Base-by-base conservation (phyloP, 2,888 invertebrate genomes). In the Dyspetes luteomarginatus region DNA sequence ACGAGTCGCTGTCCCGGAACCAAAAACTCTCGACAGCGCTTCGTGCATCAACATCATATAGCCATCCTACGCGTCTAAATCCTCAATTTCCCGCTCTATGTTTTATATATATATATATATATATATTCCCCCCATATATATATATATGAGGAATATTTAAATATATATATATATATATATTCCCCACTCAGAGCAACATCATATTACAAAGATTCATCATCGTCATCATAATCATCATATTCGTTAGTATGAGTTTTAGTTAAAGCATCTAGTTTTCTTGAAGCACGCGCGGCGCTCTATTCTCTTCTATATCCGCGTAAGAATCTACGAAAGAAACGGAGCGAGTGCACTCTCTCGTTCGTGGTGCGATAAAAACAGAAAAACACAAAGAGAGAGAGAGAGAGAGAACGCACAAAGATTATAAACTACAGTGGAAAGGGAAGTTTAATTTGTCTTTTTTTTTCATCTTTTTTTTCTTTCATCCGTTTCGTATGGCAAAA, bases 1-100 rank as follows among this genome's bases (percentile, higher is more conserved):
- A 73, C 74, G 65, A 81, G 74, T 78, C 78, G 69, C 77, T 71
- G 81, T 78, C 74, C 81, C 81, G 81, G 81, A 81, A 81, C 74
- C 73, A 74, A 9, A 52, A 52, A 62, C 52, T 41, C 28, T 52
- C 55, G 43, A 28, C 64, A 24, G 55, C n/a, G n/a, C n/a, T n/a
- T n/a, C n/a, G n/a, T n/a, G n/a, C n/a, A n/a, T n/a, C n/a, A n/a
- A n/a, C n/a, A n/a, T n/a, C n/a, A n/a, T n/a, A n/a, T n/a, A n/a
- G n/a, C n/a, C n/a, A n/a, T n/a, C n/a, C n/a, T n/a, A n/a, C n/a
- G n/a, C n/a, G n/a, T n/a, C n/a, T n/a, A n/a, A n/a, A n/a, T n/a
- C n/a, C n/a, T n/a, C n/a, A n/a, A n/a, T n/a, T n/a, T n/a, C n/a
- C n/a, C n/a, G n/a, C n/a, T n/a, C n/a, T n/a, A n/a, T n/a, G n/a